Evolutionary conservation across 2,888 invertebrate species (phyloP), one percentile per base, ranked within the genome.

Genomic region (Tetrapedia diversipes): DNA sequence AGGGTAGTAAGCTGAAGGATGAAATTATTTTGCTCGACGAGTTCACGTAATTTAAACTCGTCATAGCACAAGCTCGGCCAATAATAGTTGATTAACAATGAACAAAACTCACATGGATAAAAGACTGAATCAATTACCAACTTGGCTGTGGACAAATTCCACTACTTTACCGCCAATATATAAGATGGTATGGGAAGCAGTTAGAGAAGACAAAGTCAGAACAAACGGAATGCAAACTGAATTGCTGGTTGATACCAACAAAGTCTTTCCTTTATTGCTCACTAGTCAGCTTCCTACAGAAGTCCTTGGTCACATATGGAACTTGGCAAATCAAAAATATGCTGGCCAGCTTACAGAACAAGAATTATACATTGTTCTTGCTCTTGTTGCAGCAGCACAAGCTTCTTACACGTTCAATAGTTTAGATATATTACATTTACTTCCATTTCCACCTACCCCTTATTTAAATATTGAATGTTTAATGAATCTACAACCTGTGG

Each of bases 291-390:
- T 93, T 61, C 88, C 92, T 0, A 92, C 92, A 0, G 92, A 93
- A 78, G 89, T 92, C 22, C 89, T 93, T 60, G 93, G 93, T 16
- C 92, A 91, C 80, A 92, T 93, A 73, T 93, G 93, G 93, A 92
- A 91, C 45, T 84, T 93, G 47, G 92, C 92, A 0, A 93, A 93
- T 85, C 90, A 91, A 77, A 92, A 92, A 51, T 92, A 92, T 27
- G 91, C 92, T 10, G 93, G 93, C 4, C 91, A 91, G 53, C 88
- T 93, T 37, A 93, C 92, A 0, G 92, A 93, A 71, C 92, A 92
- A 66, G 93, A 93, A 73, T 84, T 93, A 0, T 93, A 93, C 70
- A 86, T 92, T 14, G 91, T 92, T 45, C 85, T 93, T 41, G 92
- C 92, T n/a, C 86, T 93, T 14, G 92, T 93, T 2, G 92, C 92